Evolutionary conservation across 1,140 invertebrate genomes (phyloP), one percentile per base, ranked within the genome.

Genomic region (Pseudomyrmex flavicornis): DNA sequence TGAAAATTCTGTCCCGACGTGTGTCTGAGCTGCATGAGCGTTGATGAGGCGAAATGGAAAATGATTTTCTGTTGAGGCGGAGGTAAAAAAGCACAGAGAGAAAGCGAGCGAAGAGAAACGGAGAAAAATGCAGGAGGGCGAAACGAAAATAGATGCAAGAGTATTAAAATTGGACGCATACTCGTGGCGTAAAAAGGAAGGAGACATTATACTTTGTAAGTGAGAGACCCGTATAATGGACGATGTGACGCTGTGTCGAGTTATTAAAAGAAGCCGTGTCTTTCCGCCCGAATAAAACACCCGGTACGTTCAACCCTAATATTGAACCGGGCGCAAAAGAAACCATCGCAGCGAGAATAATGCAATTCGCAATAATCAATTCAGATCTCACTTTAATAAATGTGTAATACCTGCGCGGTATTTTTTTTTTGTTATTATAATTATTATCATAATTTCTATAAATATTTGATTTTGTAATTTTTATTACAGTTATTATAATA

Each of bases 121-220:
- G n/a, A 82, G 56, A 74, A 12, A 74, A 65, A 76, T 69, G 52
- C 76, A 20, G 8, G 44, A 59, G 76, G 22, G 66, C 66, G 35
- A 80, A 80, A 80, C 74, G 62, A 77, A 70, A 85, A 59, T 56
- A 83, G 79, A 70, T 66, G 74, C 63, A 75, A 82, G 83, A 74
- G 84, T 89, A 89, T 89, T 89, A 84, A 89, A 89, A 89, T 89
- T 84, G 74, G 83, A 54, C 73, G 87, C 85, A 83, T 85, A 89
- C 79, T 83, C 66, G 35, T 35, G 79, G 85, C 68, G 79, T 76
- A 87, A 89, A 89, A 89, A 89, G 74, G 87, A 35, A 82, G 75
- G 73, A 84, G 72, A 77, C 75, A 88, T 89, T 86, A 89, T 86
- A 88, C 86, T 89, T 89, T 86, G 77, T 86, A 90, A 87, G 87